Percentiles rank a stretch among this genome's conserved stretches.
phyloP scores from a whole-genome alignment of 2,888 invertebrate genomes.

The Aspidiotus destructor region DNA sequence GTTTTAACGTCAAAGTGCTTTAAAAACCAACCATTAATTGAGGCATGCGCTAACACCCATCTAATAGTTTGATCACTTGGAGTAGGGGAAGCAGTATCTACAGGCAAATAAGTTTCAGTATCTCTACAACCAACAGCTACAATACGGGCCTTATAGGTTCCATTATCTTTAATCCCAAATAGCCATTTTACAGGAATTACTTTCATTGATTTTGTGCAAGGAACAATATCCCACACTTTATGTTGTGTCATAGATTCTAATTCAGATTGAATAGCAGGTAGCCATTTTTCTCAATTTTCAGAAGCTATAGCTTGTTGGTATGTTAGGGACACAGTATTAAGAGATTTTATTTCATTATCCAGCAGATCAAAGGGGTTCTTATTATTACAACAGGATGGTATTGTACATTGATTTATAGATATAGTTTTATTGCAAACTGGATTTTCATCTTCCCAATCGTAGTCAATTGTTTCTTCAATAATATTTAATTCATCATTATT shows the following conservation, averaged over 20 bases:
- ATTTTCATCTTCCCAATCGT: neutral
- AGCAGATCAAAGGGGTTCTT: neutral
- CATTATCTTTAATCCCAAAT: neutral
- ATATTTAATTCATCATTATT: too few relatives aligned
- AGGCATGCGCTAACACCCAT: neutral
- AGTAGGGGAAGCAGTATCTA: neutral
- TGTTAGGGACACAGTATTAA: neutral
- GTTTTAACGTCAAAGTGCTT: neutral
- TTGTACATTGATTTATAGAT: neutral
- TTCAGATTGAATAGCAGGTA: neutral
- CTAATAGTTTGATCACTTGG: neutral
- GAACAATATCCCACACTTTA: constrained; percentile 4
- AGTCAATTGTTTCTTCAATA: neutral
- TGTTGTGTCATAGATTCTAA: neutral
- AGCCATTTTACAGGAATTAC: neutral
- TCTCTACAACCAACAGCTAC: neutral
- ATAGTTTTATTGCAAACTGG: neutral
- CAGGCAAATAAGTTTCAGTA: neutral
- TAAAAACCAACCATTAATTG: neutral
- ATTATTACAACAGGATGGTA: neutral
- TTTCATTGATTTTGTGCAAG: neutral
- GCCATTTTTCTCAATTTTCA: neutral
- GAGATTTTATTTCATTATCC: neutral
- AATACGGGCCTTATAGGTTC: neutral
- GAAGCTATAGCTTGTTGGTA: neutral